Base-by-base conservation (phyloP, 2,888 invertebrate genomes). In the Cactoblastis cactorum region DNA sequence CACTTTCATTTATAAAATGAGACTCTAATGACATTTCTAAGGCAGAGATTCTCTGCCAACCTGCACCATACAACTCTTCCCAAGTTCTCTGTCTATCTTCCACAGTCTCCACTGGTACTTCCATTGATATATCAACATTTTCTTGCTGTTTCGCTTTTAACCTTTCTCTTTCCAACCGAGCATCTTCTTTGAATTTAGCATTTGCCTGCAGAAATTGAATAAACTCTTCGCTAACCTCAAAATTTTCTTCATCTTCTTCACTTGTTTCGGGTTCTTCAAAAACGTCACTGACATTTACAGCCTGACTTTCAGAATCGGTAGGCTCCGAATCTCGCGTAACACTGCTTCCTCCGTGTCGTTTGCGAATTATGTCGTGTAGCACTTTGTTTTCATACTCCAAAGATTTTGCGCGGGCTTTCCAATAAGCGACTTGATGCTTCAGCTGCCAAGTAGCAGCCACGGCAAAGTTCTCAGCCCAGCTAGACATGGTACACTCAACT, bases 11-110 rank as follows among this genome's bases (percentile, higher is more conserved):
- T 53, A 95, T 92, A 75, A 91, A 94, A 38, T 91, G 91, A 50
- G 94, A 88, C 57, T 93, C 91, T 55, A 95, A 69, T 0, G 93
- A 92, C 55, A 93, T 93, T 85, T 96, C 95, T 90, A 95, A 92
- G 0, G 94, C 94, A 57, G 92, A 91, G 63, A 95, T 92, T 71
- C 88, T 92, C 17, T 92, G 86, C 70, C 94, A 92, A 11, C 90
- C 83, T 32, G 90, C 80, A 0, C 95, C 95, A 74, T 95, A 95
- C 14, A 95, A 71, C 52, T 83, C 74, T 58, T 86, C 80, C 58
- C 91, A 84, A 54, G 79, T 77, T 48, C 85, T 77, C 45, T 77
- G 74, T 3, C 72, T 71, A 12, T 75, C 70, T 56, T 73, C 73
- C 3, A 50, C 45, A 18, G 53, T 63, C 46, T 65, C 74, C 18